phyloP scores from a whole-genome alignment of 2,797 vertebrate species.

The Characodon lateralis region DNA sequence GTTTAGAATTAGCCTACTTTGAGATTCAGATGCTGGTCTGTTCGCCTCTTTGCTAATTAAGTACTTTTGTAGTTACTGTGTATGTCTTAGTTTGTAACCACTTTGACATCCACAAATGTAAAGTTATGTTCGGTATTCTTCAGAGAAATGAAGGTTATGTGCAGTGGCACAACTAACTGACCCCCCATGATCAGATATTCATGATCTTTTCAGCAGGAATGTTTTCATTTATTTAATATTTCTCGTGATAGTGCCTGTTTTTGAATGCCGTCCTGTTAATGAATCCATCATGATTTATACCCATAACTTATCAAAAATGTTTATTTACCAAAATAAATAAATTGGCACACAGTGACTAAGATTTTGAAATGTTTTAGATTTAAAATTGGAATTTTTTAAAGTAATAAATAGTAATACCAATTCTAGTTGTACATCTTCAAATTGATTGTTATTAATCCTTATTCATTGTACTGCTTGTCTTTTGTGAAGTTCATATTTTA shows the following conservation, averaged over 20 bases:
- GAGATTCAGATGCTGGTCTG: background rate
- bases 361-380: too few relatives aligned
- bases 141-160: background rate
- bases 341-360: too few relatives aligned
- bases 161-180: too few relatives aligned
- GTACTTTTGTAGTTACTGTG: background rate
- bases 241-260: too few relatives aligned
- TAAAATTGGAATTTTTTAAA: background rate
- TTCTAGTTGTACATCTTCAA: too few relatives aligned
- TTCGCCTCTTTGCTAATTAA: background rate
- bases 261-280: too few relatives aligned
- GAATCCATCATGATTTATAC: too few relatives aligned
- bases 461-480: background rate
- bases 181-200: background rate
- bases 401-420: background rate
- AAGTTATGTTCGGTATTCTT: background rate
- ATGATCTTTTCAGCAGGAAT: background rate
- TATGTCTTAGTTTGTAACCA: background rate
- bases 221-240: too few relatives aligned
- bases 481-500: background rate
- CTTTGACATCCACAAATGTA: background rate
- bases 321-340: too few relatives aligned
- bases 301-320: too few relatives aligned
- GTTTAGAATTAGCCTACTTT: background rate
- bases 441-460: background rate